Evolutionary conservation across 2,888 invertebrate species (phyloP), one percentile per base, ranked within the genome.

Genomic region (Sminthurinus aureus): DNA sequence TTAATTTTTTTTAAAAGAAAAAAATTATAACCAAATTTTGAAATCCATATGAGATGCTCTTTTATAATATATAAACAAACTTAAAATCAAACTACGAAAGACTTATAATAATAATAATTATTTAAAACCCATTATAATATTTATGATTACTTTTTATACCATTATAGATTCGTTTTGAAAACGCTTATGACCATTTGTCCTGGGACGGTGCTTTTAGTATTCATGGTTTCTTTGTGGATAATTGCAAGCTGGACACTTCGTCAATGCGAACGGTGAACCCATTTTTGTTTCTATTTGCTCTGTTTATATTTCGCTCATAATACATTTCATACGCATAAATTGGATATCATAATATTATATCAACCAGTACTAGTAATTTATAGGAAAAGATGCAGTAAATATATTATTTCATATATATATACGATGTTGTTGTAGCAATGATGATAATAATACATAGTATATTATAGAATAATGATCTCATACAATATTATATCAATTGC

Each of bases 131-230:
- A 52, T n/a, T n/a, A n/a, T n/a, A n/a, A n/a, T 75, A 18, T 75
- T 75, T 24, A 38, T 50, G 15, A 12, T 13, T 26, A 64, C 0
- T 81, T 74, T 78, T 79, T 67, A 52, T 50, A 18, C 22, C 58
- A 11, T 11, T 81, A 20, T 79, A 88, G 96, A 92, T 98, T 96
- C 92, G 97, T 98, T 90, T 93, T 98, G 90, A 98, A 98, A 92
- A 99, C 99, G 86, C 93, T 99, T 89, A 99, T 99, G 99, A 99
- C 99, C 91, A 98, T 99, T 91, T 99, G 99, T 91, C 99, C 99
- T 82, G 99, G 94, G 91, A 98, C 94, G 84, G 98, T 99, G 89
- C 94, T 99, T 89, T 93, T 99, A 90, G 98, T 99, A 89, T 98
- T 99, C 93, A 99, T 99, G 96, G 97, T 99, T 88, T 98, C 98